Evolutionary conservation across 2,797 vertebrate genomes (phyloP), one percentile per base, ranked within the genome.

Genomic region (Mus minutoides): DNA sequence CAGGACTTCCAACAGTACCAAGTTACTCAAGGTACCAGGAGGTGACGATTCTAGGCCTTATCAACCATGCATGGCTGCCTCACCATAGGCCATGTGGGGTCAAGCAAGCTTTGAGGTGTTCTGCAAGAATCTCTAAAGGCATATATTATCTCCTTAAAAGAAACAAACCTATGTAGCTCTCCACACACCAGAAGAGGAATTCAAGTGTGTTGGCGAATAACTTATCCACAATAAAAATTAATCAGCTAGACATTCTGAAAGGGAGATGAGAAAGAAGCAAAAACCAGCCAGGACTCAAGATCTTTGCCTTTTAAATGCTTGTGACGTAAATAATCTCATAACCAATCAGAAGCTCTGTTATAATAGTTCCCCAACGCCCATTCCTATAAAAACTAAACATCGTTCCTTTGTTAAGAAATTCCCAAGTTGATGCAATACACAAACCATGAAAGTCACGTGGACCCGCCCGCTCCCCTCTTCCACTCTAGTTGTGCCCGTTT

Each of bases 391-490:
- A 54, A 71, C 9, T 92, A 77, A 96, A 94, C 31, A 67, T 40
- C 69, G 67, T 87, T 93, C 91, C 94, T 92, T 54, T 31, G 88
- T 64, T 92, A 93, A 92, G 76, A 97, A 94, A 90, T 71, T 82
- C 54, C 97, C 91, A 96, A 79, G 43, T 58, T 89, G 46, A 94
- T 67, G 19, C 46, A 94, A 96, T 34, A 77, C 46, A 80, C 88
- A 86, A 88, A 94, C 79, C 46, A 86, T 78, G 75, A 76, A 95
- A 56, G 52, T 91, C 87, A 90, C 56, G 14, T 77, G 67, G 49
- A 49, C 10, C 80, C 34, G 31, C 1, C 6, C 1, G 24, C 88
- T 85, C 84, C n/a, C 82, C 73, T 69, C 86, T 93, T 62, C 43
- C 69, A 85, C 94, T 86, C 86, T 49, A 19, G 90, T n/a, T 37